Conservation (phyloP, 2,797 vertebrate species). For the Crocodylus rhombifer region DNA sequence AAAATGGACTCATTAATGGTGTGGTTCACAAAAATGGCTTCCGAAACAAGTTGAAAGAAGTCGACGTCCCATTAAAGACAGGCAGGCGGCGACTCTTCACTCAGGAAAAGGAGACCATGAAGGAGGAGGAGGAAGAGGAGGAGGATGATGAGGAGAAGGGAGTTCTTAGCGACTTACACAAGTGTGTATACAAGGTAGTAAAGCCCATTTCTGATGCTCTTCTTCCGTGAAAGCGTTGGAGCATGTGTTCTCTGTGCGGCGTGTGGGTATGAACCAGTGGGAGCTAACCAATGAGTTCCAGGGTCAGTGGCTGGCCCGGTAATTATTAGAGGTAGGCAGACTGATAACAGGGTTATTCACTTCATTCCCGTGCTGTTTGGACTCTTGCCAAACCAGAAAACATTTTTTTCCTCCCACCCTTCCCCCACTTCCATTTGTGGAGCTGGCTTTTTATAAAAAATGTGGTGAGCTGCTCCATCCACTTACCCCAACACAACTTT, state of each 20-base stretch:
- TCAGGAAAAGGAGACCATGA: slow-evolving; percentile 96
- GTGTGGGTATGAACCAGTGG: fast-evolving
- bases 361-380: not conserved
- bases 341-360: not conserved
- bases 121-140: slow-evolving; percentile 85
- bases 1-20: slow-evolving; percentile 91
- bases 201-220: fast-evolving
- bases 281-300: not conserved
- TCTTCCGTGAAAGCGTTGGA: fast-evolving
- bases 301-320: not conserved
- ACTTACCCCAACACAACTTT: not conserved
- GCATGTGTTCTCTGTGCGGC: not conserved
- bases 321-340: fast-evolving
- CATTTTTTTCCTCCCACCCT: not conserved
- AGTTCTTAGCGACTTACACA: slow-evolving; percentile 95
- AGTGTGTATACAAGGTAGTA: slow-evolving; percentile 97
- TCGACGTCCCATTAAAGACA: slow-evolving; percentile 91
- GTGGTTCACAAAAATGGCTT: slow-evolving; percentile 89
- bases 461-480: not conserved
- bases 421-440: not conserved
- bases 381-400: not conserved
- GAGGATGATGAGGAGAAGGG: slow-evolving; percentile 77
- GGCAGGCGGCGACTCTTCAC: slow-evolving; percentile 96
- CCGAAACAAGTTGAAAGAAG: slow-evolving; percentile 91
- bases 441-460: not conserved